Base-by-base conservation (phyloP, 1,140 invertebrate genomes). In the Arion vulgaris region DNA sequence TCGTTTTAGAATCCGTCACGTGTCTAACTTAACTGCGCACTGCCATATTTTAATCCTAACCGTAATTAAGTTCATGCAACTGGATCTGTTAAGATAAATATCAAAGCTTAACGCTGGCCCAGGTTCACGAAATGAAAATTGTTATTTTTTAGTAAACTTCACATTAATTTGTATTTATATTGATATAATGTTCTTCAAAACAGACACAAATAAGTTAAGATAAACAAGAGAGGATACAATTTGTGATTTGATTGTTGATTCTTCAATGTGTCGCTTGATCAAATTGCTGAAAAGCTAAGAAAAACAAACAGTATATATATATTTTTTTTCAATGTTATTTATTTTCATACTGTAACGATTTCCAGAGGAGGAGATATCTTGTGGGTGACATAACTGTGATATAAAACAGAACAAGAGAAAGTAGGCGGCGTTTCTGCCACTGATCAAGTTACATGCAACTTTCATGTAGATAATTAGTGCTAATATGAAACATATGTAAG, bases 141-240 rank as follows among this genome's bases (percentile, higher is more conserved):
- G 17, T 32, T 7, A 28, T 32, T 66, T 32, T 66, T 28, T 66
- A 9, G n/a, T 32, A 23, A 5, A 2, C n/a, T 11, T 28, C 17
- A 66, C n/a, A 32, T 66, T 32, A 66, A 66, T 66, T 66, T 32
- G 28, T 32, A 66, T 66, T 57, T 57, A 57, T 57, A n/a, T n/a
- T 62, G 13, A 62, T 66, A 66, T 32, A 66, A 66, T 57, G 11
- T n/a, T 28, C 62, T 32, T 28, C 11, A 17, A 28, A 7, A 28
- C 28, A 66, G 1, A 19, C 9, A 57, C 9, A 57, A 11, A 19
- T 57, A 7, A 45, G 51, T 26, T 57, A 23, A 19, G 19, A 57
- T 15, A 66, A 66, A 2, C 32, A 7, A 15, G 62, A 4, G 5
- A 1, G 7, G 1, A 7, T 32, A 7, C 0, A 7, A 7, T n/a